Percentiles rank a stretch among this genome's conserved stretches.
Conservation (phyloP, 2,113 vertebrate genomes). For the Oncorhynchus mykiss region DNA sequence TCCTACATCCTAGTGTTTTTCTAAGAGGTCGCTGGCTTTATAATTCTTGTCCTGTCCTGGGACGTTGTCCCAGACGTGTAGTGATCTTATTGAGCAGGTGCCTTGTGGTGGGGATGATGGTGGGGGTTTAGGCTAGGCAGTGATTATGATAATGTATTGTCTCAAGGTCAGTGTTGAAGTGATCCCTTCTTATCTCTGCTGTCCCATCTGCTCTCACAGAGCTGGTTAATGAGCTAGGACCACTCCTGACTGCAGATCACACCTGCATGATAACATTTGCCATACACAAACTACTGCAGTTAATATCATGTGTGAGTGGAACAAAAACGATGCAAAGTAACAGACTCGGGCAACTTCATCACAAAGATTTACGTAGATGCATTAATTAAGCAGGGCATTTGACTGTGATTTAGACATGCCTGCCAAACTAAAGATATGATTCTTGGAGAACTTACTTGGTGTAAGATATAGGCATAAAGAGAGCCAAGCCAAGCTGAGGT, state of each 20-base stretch:
- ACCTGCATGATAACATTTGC: too few relatives aligned
- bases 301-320: too few relatives aligned
- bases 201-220: constrained; percentile 13
- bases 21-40: constrained; percentile 32
- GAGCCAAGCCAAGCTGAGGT: too few relatives aligned
- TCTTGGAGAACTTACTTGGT: too few relatives aligned
- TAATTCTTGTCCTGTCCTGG: constrained; percentile 34
- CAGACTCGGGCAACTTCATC: neutral
- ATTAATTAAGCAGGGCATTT: too few relatives aligned
- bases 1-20: constrained; percentile 69
- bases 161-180: constrained; percentile 4
- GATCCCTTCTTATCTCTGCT: constrained; percentile 20
- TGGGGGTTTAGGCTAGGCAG: neutral
- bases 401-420: too few relatives aligned
- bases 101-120: too few relatives aligned
- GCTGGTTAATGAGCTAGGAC: constrained; percentile 12
- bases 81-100: neutral
- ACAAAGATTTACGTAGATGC: too few relatives aligned
- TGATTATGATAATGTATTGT: constrained; percentile 25
- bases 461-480: too few relatives aligned
- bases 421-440: too few relatives aligned
- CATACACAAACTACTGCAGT: too few relatives aligned
- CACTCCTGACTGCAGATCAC: too few relatives aligned
- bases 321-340: neutral
- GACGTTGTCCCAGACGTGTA: neutral